Evolutionary conservation across 2,113 vertebrate species (phyloP), one percentile per base, ranked within the genome.

Genomic region (Oryzias melastigma): DNA sequence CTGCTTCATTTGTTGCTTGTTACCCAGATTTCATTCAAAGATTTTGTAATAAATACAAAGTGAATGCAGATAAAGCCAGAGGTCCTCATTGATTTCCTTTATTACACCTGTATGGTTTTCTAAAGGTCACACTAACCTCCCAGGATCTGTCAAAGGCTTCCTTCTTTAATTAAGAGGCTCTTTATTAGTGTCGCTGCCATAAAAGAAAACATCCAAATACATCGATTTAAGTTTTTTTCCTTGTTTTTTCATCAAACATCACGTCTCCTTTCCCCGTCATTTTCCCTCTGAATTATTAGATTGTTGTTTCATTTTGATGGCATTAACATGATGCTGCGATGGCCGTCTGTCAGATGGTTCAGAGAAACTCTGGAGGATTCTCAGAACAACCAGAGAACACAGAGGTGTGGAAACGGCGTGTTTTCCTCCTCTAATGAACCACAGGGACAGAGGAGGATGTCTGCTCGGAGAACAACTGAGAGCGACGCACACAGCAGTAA

Each of bases 1-100:
- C 42, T n/a, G 19, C 43, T 65, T 51, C 41, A 16, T 43, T n/a
- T n/a, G n/a, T 14, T 59, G 41, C 58, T 48, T 17, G 7, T 19
- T n/a, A 66, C 18, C 17, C 13, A 35, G 24, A 18, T 7, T 41
- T 19, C 18, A 29, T 49, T 15, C 14, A 10, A 52, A 42, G 57
- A 46, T 45, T 41, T 2, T 4, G 2, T 14, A 58, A 35, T n/a
- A 45, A 43, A 55, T 3, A 5, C 15, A 61, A 56, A 20, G 19
- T 14, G 48, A 50, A 56, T 20, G 20, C 18, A 48, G 40, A 27
- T 53, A 6, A 76, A 48, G 18, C 49, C 6, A 4, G 15, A 3
- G 17, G 17, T 57, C 12, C 17, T 61, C 25, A 56, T 73, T 66
- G 65, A 80, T 59, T 47, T 20, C n/a, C 19, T 14, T 62, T 66